A percentile compares a stretch with the other conserved stretches of the same genome.
phyloP scores from a whole-genome alignment of 2,888 invertebrate genomes.

The Erebia palarica region DNA sequence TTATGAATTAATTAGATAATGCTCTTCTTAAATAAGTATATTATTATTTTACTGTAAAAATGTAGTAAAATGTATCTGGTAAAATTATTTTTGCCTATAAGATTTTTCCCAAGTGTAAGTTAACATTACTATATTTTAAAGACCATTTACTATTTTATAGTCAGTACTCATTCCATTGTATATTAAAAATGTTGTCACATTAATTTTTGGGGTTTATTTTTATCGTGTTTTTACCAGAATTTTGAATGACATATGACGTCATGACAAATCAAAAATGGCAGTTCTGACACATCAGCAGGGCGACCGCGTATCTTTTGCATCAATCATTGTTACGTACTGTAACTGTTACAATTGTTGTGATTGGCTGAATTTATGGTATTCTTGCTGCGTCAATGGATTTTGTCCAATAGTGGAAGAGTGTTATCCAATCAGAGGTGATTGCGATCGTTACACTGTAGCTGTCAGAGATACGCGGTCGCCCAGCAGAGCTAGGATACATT shows the following conservation, averaged over 20 bases:
- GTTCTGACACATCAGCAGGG: too few species aligned
- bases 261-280: too few species aligned
- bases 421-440: too few species aligned
- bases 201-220: background rate
- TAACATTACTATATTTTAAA: conserved; percentile 2
- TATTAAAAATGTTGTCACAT: conserved; percentile 28
- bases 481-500: too few species aligned
- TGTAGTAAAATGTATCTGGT: background rate
- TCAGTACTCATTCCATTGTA: conserved; percentile 40
- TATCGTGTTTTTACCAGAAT: background rate
- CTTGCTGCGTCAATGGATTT: too few species aligned
- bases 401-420: too few species aligned
- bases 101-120: background rate
- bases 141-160: conserved; percentile 24
- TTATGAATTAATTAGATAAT: background rate
- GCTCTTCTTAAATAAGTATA: background rate
- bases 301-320: too few species aligned
- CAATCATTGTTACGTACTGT: too few species aligned
- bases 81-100: background rate
- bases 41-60: conserved; percentile 5
- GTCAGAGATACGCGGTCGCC: too few species aligned
- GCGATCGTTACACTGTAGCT: too few species aligned
- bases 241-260: background rate
- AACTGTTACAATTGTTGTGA: too few species aligned
- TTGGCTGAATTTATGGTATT: too few species aligned